These are phyloP conservation scores for Loriculus beryllinus DNA, from an alignment of 2,797 vertebrate species.

Conservation along the genomic window DNA sequence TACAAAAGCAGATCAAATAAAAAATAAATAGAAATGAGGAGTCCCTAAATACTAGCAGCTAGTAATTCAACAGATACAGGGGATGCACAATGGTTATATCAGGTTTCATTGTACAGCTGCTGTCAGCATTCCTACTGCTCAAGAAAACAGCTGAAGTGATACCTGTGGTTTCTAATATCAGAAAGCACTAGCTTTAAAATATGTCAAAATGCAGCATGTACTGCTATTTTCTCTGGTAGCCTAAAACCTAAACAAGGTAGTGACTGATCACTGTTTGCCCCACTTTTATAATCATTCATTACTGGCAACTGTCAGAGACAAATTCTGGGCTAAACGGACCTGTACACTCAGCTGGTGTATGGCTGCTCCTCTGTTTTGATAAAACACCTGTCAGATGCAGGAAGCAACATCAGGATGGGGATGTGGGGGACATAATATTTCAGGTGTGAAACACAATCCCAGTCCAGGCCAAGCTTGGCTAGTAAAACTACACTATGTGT, in stretches of 20 bases:
- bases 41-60: slow-evolving; percentile 14
- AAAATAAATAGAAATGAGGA: slow-evolving; percentile 42
- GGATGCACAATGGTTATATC: not conserved
- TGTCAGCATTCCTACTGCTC: slow-evolving; percentile 7
- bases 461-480: not conserved
- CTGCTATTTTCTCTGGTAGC: not conserved
- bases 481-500: not conserved
- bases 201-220: not conserved
- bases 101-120: not conserved
- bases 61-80: not conserved
- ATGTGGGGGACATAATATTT: not conserved
- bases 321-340: not conserved
- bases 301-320: slow-evolving; percentile 9
- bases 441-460: not conserved
- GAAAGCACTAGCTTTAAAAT: not conserved
- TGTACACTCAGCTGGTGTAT: rapidly evolving
- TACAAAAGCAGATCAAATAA: slow-evolving; percentile 11
- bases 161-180: not conserved
- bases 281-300: slow-evolving; percentile 1
- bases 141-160: slow-evolving; percentile 17
- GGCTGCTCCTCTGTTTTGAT: not conserved
- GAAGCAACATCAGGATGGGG: not conserved
- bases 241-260: not conserved
- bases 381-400: not conserved
- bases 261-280: slow-evolving; percentile 3